Conservation (phyloP, 1,140 invertebrate species). For the Bradysia coprophila region DNA sequence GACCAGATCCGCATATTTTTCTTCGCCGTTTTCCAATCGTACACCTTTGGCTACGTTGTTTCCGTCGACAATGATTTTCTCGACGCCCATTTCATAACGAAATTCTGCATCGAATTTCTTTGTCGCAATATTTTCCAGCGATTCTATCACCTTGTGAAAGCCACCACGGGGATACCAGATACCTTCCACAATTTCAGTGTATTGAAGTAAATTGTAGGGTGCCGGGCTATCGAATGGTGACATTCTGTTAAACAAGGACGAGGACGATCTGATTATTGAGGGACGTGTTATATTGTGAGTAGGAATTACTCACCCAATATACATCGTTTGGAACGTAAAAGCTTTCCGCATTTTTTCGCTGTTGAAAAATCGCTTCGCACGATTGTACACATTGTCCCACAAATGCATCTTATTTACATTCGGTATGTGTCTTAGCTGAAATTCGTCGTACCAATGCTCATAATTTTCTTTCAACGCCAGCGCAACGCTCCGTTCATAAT, state of each 20-base stretch:
- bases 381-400: neutral
- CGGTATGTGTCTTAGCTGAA: neutral
- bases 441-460: neutral
- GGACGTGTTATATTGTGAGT: too few relatives aligned
- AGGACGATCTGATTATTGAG: neutral
- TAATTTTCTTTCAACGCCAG: neutral
- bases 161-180: neutral
- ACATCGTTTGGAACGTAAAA: neutral
- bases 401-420: neutral
- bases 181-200: neutral
- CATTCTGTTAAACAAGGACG: neutral
- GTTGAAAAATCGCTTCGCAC: neutral
- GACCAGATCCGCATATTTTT: neutral
- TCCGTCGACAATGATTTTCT: neutral
- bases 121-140: neutral
- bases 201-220: neutral
- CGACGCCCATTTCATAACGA: neutral
- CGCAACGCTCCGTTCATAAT: neutral
- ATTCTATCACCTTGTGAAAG: neutral
- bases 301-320: neutral
- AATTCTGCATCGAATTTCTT: neutral
- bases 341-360: neutral
- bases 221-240: neutral
- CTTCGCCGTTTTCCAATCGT: neutral
- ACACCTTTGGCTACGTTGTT: neutral